These are phyloP conservation scores for Patella pellucida DNA, from an alignment of 2,888 invertebrate genomes.

Conservation along the genomic window DNA sequence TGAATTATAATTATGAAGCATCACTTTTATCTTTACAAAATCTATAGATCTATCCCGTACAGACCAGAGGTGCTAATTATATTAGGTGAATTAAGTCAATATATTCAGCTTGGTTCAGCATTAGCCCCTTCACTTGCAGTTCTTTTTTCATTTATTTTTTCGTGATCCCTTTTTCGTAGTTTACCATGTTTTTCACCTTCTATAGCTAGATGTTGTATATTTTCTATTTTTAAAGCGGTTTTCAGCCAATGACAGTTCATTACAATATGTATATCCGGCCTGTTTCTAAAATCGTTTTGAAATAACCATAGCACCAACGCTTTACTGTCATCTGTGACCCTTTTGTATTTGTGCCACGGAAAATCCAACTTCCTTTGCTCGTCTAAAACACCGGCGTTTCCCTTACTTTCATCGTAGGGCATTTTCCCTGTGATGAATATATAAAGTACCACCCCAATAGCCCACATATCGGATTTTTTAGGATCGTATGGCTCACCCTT, in stretches of 20 bases:
- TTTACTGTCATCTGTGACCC: constrained; percentile 45
- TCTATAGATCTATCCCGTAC: too few relatives aligned
- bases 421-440: constrained; percentile 72
- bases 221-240: constrained; percentile 30
- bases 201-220: constrained; percentile 26
- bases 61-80: too few relatives aligned
- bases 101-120: not conserved
- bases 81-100: too few relatives aligned
- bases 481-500: constrained; percentile 73
- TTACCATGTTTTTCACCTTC: constrained; percentile 18
- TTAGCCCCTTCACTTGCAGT: constrained; percentile 1
- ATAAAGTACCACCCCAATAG: constrained; percentile 72
- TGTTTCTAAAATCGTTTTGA: constrained; percentile 51
- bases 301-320: constrained; percentile 59
- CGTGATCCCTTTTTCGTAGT: constrained; percentile 13
- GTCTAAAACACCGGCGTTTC: constrained; percentile 64
- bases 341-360: constrained; percentile 63
- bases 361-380: constrained; percentile 64
- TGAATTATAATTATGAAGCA: too few relatives aligned
- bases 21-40: too few relatives aligned
- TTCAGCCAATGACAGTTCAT: constrained; percentile 51
- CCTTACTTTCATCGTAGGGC: constrained; percentile 72
- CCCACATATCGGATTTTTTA: constrained; percentile 72
- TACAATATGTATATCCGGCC: constrained; percentile 59
- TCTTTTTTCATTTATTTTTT: constrained; percentile 11